Base-by-base conservation (phyloP, 35 echinoderm and acorn worm genomes). In the Nesometra sesokonis region DNA sequence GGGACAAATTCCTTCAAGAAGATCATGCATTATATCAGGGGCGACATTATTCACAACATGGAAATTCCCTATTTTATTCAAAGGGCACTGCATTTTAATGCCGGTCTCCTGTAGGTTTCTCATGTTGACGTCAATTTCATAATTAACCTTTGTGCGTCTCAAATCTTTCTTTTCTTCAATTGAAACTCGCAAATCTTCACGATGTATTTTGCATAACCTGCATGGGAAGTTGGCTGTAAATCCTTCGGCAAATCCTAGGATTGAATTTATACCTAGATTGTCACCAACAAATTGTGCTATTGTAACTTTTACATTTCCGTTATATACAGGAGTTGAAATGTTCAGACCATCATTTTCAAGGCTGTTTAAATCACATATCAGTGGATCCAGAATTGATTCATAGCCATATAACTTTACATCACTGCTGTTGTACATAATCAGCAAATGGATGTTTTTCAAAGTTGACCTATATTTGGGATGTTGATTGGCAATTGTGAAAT, bases 21-120 rank as follows among this genome's bases (percentile, higher is more conserved):
- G 15, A 52, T 77, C 85, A 87, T 87, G 85, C 85, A 87, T 87
- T 78, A 87, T 29, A 34, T 87, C 76, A 35, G 85, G 57, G 13
- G 85, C 17, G 35, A 35, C 77, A 39, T 84, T 38, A 37, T 0
- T 78, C 23, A 39, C 30, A 78, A 79, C 85, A 87, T 78, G 85
- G 37, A 78, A 87, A 36, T 35, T 23, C 2, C 29, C 0, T 0
- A 78, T 23, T n/a, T 87, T 67, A 87, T 87, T 87, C 0, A 87
- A 67, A 4, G 27, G 32, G 31, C 76, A 85, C 0, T 32, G 47
- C n/a, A 36, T 21, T 0, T 76, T 2, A 0, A 87, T 23, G 33
- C 77, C 85, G 11, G 77, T 87, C 4, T 30, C 5, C 0, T 31
- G 67, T 35, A 78, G 29, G 37, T 35, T 39, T 3, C 11, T 19